A percentile compares a stretch with the other conserved stretches of the same genome.
Conservation (phyloP, 2,113 vertebrate species). For the Neofelis nebulosa region DNA sequence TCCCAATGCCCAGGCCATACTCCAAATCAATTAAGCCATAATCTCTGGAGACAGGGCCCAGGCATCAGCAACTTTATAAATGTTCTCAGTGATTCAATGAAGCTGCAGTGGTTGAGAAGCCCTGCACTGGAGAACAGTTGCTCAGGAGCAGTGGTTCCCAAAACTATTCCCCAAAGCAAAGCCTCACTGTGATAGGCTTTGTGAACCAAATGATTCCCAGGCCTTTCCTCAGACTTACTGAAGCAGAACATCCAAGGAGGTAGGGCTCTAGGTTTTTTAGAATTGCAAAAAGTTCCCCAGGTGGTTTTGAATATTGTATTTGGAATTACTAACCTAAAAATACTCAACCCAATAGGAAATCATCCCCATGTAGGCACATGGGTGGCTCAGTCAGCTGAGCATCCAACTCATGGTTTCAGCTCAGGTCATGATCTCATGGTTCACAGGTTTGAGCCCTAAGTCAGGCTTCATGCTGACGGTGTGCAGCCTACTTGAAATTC, state of each 20-base stretch:
- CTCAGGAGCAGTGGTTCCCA: neutral
- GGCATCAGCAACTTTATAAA: neutral
- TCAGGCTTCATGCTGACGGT: no score
- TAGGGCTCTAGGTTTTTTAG: neutral
- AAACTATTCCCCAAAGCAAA: neutral
- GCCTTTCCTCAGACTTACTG: neutral
- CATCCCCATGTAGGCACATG: neutral
- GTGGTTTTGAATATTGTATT: neutral
- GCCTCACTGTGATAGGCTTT: neutral
- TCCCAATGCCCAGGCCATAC: neutral
- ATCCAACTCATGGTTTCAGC: no score
- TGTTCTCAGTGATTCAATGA: neutral
- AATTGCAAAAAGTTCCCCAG: neutral
- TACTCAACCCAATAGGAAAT: neutral
- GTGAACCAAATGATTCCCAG: neutral
- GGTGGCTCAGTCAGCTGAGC: no score
- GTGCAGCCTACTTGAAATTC: no score
- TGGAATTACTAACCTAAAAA: conserved; percentile 1
- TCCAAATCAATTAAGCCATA: neutral
- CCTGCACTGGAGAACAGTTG: neutral
- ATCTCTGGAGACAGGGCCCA: neutral
- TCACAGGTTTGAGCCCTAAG: no score
- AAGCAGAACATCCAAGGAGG: neutral
- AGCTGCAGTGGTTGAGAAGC: neutral
- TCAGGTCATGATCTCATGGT: no score